These are phyloP conservation scores for Clostera curtula DNA, from an alignment of 2,888 invertebrate species.

Conservation along the genomic window DNA sequence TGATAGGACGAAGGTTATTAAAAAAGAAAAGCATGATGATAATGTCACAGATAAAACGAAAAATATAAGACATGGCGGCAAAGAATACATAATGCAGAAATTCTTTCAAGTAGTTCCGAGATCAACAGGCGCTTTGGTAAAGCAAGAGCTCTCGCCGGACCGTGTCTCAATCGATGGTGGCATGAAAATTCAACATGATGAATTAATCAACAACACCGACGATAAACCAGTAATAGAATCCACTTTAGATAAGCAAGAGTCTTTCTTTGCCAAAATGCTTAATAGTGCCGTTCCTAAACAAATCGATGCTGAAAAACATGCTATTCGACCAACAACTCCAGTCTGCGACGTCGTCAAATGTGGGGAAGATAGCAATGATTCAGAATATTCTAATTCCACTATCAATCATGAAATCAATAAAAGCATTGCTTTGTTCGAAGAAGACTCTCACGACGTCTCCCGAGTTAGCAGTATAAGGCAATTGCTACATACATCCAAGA, in stretches of 20 bases:
- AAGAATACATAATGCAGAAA: constrained; percentile 45
- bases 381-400: constrained; percentile 58
- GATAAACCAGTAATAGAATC: constrained; percentile 27
- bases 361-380: constrained; percentile 56
- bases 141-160: no score
- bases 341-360: constrained; percentile 37
- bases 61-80: constrained; percentile 26
- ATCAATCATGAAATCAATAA: constrained; percentile 66
- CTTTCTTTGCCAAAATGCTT: constrained; percentile 59
- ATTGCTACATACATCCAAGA: constrained; percentile 36
- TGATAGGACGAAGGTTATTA: constrained; percentile 15
- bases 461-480: constrained; percentile 50
- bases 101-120: constrained; percentile 33
- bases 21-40: constrained; percentile 5
- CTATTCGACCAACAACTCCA: constrained; percentile 32
- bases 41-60: constrained; percentile 8
- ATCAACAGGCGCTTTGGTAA: no score
- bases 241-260: constrained; percentile 53
- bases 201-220: no score
- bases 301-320: constrained; percentile 9
- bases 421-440: constrained; percentile 60
- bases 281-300: constrained; percentile 6
- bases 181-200: no score
- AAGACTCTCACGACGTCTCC: constrained; percentile 42
- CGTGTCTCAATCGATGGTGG: no score